phyloP scores from a whole-genome alignment of 2,113 vertebrate genomes.

The Muscicapa adusta region DNA sequence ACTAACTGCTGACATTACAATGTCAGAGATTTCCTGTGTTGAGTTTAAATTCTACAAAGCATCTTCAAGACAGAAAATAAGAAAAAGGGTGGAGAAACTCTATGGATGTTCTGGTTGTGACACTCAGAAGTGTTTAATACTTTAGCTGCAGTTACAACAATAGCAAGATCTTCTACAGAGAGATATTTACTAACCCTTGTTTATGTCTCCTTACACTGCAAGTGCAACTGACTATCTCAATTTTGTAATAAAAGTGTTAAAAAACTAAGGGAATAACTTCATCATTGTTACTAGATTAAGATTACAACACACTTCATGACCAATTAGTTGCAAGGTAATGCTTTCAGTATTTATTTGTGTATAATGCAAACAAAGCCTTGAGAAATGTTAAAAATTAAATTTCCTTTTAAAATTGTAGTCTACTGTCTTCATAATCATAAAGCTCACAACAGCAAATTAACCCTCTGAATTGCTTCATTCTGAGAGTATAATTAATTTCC shows the following conservation, averaged over 20 bases:
- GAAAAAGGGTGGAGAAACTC: not conserved
- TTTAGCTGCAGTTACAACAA: not conserved
- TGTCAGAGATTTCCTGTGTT: not conserved
- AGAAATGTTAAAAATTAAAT: not conserved
- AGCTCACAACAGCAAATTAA: not conserved
- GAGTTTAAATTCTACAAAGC: not conserved
- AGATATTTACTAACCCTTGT: not conserved
- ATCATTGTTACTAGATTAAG: not conserved
- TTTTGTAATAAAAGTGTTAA: not conserved
- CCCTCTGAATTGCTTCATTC: not conserved
- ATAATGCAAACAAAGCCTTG: not conserved
- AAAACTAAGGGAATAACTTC: not conserved
- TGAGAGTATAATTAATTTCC: not conserved
- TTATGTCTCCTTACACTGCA: not conserved
- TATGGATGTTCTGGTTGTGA: not conserved
- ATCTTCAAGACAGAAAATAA: not conserved
- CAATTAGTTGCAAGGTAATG: not conserved
- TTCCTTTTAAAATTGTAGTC: not conserved
- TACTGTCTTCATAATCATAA: not conserved
- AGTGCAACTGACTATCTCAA: not conserved
- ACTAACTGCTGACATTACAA: not conserved
- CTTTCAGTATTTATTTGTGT: not conserved
- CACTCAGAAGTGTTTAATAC: not conserved
- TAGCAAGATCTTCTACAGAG: not conserved
- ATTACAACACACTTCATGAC: not conserved